Base-by-base conservation (phyloP, 2,113 vertebrate species). In the Amblyornis subalaris region DNA sequence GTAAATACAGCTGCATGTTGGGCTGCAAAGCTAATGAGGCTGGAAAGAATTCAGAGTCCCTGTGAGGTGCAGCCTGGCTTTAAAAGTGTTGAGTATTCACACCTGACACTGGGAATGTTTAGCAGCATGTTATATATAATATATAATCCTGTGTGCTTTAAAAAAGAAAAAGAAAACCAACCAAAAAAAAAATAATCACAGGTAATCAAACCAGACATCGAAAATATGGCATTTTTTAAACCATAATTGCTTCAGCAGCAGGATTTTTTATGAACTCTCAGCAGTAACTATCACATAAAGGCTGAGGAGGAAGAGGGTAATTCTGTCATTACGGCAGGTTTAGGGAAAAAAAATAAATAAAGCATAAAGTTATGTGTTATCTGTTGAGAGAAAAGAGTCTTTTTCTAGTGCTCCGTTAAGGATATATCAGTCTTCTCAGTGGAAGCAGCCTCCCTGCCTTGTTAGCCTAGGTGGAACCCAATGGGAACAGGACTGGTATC, bases 401-500 rank as follows among this genome's bases (percentile, higher is more conserved):
- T 51, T 29, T 51, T 79, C 31, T 53, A 35, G 47, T 74, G n/a
- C 13, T 25, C 58, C 10, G 2, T 44, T 57, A 77, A 55, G 33
- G 12, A 18, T 62, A 2, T 35, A 15, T 19, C 31, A 47, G 8
- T 86, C 80, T 61, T 50, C 8, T 60, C 28, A 71, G 33, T 54
- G 35, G 53, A 58, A 75, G 35, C 33, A 66, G 51, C 26, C 25
- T 74, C 38, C 7, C 20, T 74, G 38, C n/a, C 11, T 74, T 2
- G 1, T 35, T 60, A 73, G 69, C 58, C 25, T 8, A 1, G 26
- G 31, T 60, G 47, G 62, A 65, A 29, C 24, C 31, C 23, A n/a
- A 0, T 12, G n/a, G 28, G 33, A 65, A 10, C n/a, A 60, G 7
- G 20, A 38, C 48, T 36, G 9, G 0, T 36, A 0, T 20, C 44